Base-by-base conservation (phyloP, 1,140 invertebrate species). In the Bactericera cockerelli region DNA sequence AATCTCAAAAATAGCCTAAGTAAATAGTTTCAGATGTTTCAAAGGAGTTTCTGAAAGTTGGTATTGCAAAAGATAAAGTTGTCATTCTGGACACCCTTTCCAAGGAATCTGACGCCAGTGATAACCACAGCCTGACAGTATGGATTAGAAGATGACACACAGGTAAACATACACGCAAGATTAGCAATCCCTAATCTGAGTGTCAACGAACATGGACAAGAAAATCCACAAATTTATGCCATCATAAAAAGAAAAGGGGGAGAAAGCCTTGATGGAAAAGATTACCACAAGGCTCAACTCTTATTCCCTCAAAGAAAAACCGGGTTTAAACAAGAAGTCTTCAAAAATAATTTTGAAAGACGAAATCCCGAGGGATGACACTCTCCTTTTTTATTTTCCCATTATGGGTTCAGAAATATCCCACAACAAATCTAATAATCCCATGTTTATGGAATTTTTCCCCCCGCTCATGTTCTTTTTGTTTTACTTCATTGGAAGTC, bases 401-500 rank as follows among this genome's bases (percentile, higher is more conserved):
- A 49, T 49, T 49, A 49, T 19, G 19, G 22, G 22, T 16, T 16
- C n/a, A 49, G n/a, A 49, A 49, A 49, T 49, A 49, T 49, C 42
- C n/a, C 42, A 49, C 42, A 49, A 49, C n/a, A 49, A 49, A 49
- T 49, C 42, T 49, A 49, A 49, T 49, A 49, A 49, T 49, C 42
- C 42, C n/a, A 49, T 49, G 42, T 49, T 49, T 49, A 49, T 49
- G 42, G 42, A 49, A 49, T 49, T 19, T 19, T 19, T 10, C 6
- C n/a, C 42, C 42, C 42, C 8, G 4, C 19, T 22, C 4, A 4
- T 16, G 19, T 49, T 16, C n/a, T n/a, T 49, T n/a, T 49, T 49
- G 22, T 49, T n/a, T 49, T 49, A 13, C 4, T 31, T 31, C 28
- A 31, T 31, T 31, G 28, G 4, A 6, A 31, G 28, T 31, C 13